Evolutionary conservation across 2,888 invertebrate species (phyloP), one percentile per base, ranked within the genome.

Genomic region (Drosophila atroscutellata): DNA sequence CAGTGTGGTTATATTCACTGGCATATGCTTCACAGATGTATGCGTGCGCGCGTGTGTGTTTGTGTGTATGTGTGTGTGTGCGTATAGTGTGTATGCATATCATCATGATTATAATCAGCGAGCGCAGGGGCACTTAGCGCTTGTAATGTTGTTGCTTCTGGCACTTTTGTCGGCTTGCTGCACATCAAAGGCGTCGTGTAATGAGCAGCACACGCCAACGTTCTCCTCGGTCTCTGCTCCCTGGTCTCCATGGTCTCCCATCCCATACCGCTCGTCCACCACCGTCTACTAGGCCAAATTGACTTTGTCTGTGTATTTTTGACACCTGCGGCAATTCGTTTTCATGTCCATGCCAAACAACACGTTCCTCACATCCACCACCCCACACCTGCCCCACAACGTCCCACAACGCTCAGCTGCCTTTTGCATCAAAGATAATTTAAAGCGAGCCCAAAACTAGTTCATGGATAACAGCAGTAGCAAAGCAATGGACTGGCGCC

Each of bases 231-330:
- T 68, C 65, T 20, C 55, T 55, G n/a, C 15, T 4, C 18, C 11
- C 37, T 13, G 5, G 37, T 20, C 18, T 8, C 15, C n/a, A 3
- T 20, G 7, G 20, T 36, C 11, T 32, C 8, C 28, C 64, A 50
- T 36, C 39, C 28, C 32, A 9, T 9, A 18, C 28, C 45, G 30
- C 54, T 24, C 37, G 45, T 28, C 58, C 58, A 42, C 58, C 60
- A 64, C 36, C 73, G 69, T 77, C 87, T 77, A 77, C 71, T 68
- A 80, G 72, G 70, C 74, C 77, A 89, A 86, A 86, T 86, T 87
- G 85, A 86, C 85, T 89, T 86, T 86, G 85, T 89, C 88, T 86
- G 85, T 86, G 88, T 86, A 84, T 87, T 86, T 86, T 87, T 87
- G 86, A 89, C 85, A 86, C 85, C 85, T 86, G 85, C 85, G 85